Base-by-base conservation (phyloP, 2,888 invertebrate species). In the Ennomos fuscantarius region DNA sequence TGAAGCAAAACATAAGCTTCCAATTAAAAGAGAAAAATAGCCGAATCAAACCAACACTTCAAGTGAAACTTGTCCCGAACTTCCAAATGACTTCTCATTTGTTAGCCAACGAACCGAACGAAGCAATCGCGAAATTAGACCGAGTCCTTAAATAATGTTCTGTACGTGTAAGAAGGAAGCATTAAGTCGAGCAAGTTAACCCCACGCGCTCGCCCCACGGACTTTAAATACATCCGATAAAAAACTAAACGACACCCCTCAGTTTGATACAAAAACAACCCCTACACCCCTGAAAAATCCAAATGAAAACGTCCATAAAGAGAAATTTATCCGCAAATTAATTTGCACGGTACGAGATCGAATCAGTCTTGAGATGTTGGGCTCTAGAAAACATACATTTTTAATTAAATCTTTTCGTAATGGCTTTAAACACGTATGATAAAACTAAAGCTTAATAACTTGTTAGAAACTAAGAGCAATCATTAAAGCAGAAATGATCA, bases 311-410 rank as follows among this genome's bases (percentile, higher is more conserved):
- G 83, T 79, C 86, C 81, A 87, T 90, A 87, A 86, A 89, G 79
- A 86, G 84, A 87, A 91, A 92, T 90, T 90, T 91, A 89, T 91
- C 87, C 85, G 79, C 86, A 89, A 92, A 92, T 92, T 91, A 92
- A 92, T 91, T 92, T 90, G 88, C 61, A 63, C 57, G 62, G 63
- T 63, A 54, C 49, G 32, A 57, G 62, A 68, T 66, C 52, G 59
- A 66, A 63, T 66, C 62, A 24, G 35, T 32, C 41, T 44, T 41
- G 31, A 48, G 34, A 52, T 37, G 12, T 9, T 41, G n/a, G 11
- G 11, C 32, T 36, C 15, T 15, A n/a, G 8, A 6, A n/a, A 11
- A 36, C 6, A 15, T 40, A 46, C 31, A 35, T 32, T 37, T 40
- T 8, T 8, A 48, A 37, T 31, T 24, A 34, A 44, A 34, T 15